phyloP scores from a whole-genome alignment of 2,797 vertebrate species.

The Molossus molossus region DNA sequence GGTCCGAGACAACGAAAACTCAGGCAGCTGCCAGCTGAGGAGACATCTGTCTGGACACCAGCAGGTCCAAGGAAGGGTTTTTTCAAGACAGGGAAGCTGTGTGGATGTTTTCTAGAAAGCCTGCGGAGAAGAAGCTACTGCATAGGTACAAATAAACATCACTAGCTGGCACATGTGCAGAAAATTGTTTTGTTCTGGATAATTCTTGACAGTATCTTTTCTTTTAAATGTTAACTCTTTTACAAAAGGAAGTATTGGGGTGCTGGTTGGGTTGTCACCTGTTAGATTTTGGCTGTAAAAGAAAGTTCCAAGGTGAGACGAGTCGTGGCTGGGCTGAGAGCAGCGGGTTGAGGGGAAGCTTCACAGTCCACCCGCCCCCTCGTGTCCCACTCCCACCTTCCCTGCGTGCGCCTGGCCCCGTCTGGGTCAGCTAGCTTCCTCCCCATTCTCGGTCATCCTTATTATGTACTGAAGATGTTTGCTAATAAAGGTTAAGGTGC shows the following conservation, averaged over 20 bases:
- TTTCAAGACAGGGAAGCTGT: neutral
- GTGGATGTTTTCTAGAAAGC: neutral
- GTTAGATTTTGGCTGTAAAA: neutral
- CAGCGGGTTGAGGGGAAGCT: neutral
- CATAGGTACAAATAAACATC: neutral
- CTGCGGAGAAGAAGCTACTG: neutral
- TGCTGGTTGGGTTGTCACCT: neutral
- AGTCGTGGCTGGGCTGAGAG: neutral
- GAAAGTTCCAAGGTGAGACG: neutral
- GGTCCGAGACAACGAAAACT: neutral
- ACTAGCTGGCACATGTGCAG: neutral
- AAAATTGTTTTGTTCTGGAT: neutral
- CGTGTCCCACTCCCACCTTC: neutral
- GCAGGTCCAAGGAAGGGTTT: neutral
- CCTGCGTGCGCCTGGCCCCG: neutral
- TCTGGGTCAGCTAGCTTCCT: neutral
- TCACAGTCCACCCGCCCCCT: fast-evolving
- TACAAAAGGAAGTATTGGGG: neutral
- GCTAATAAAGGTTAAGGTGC: neutral
- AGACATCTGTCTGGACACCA: neutral
- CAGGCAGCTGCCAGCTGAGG: neutral
- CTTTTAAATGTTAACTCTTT: constrained; percentile 30
- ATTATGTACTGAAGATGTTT: neutral
- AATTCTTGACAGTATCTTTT: neutral
- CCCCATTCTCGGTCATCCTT: neutral